phyloP scores from a whole-genome alignment of 35 echinoderm and acorn worm species.

The Anneissia japonica region DNA sequence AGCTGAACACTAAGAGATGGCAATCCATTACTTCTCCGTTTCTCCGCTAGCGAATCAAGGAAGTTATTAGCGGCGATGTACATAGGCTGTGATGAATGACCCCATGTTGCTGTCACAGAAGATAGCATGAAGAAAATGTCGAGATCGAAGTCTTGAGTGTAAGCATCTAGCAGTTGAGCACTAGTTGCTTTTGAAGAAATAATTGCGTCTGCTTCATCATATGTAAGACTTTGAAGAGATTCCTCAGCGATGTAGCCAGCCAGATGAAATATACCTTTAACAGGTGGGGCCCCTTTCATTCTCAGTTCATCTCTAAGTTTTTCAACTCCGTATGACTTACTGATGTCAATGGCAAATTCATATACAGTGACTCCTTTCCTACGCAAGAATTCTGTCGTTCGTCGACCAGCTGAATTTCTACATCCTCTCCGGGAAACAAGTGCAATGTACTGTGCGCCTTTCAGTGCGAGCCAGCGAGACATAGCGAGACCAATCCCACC shows the following conservation, averaged over 20 bases:
- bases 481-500: conserved; percentile 61
- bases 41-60: conserved; percentile 33
- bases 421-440: conserved; percentile 28
- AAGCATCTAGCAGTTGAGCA: conserved; percentile 30
- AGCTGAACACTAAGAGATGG: conserved; percentile 59
- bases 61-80: conserved; percentile 26
- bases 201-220: conserved; percentile 1
- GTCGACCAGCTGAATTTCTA: not conserved
- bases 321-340: not conserved
- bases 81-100: conserved; percentile 35
- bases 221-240: conserved; percentile 20
- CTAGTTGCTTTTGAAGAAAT: conserved; percentile 21
- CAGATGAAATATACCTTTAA: conserved; percentile 56
- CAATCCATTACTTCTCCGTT: conserved; percentile 40
- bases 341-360: conserved; percentile 4
- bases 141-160: conserved; percentile 33
- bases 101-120: conserved; percentile 29
- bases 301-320: too few relatives aligned
- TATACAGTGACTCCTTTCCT: conserved; percentile 36
- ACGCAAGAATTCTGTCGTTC: conserved; percentile 37
- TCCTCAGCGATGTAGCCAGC: conserved; percentile 34
- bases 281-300: not conserved
- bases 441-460: conserved; percentile 63
- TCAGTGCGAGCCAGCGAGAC: conserved; percentile 53
- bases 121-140: conserved; percentile 65